A percentile compares a stretch with the other conserved stretches of the same genome.
phyloP scores from a whole-genome alignment of 2,888 invertebrate genomes.

The Muscina levida region DNA sequence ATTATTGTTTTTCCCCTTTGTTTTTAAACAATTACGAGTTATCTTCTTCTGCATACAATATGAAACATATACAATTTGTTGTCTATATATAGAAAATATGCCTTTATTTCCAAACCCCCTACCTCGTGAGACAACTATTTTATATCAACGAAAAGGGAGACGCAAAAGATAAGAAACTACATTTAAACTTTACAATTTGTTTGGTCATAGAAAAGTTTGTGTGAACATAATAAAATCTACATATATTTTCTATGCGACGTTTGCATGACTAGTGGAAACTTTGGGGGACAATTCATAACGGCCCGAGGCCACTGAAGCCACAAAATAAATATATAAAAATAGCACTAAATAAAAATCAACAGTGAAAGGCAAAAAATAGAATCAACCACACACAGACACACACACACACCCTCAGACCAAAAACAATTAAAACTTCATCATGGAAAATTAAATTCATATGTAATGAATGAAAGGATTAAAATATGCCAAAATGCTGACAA shows the following conservation, averaged over 20 bases:
- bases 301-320: too few species aligned
- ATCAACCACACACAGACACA: not conserved
- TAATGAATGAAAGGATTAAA: conserved; percentile 41
- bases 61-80: conserved; percentile 1
- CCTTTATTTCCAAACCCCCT: too few species aligned
- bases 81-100: too few species aligned
- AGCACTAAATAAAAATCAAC: not conserved
- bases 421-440: conserved; percentile 47
- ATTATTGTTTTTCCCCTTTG: too few species aligned
- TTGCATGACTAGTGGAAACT: not conserved
- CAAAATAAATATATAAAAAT: not conserved
- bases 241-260: not conserved
- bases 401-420: not conserved
- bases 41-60: too few species aligned
- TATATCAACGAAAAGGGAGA: not conserved
- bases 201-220: conserved; percentile 2
- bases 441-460: conserved; percentile 41
- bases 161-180: not conserved
- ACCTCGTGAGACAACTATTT: too few species aligned
- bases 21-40: too few species aligned
- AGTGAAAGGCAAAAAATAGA: not conserved
- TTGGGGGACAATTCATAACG: too few species aligned
- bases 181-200: conserved; percentile 6
- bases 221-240: conserved; percentile 6
- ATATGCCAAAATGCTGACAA: not conserved